Evolutionary conservation across 1,140 invertebrate genomes (phyloP), one percentile per base, ranked within the genome.

Genomic region (Formica exsecta): DNA sequence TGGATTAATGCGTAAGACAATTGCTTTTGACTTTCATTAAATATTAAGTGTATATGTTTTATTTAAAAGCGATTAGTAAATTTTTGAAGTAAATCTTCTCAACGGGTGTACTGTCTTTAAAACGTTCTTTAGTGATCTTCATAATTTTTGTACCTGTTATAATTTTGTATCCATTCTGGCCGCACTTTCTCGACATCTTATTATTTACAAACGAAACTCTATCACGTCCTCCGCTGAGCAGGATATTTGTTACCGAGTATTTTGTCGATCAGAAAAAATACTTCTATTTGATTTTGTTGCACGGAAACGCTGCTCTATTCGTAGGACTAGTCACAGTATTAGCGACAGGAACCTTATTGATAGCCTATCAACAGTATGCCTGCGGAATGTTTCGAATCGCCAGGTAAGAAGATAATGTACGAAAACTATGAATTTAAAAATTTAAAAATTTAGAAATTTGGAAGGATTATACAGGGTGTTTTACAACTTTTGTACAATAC

Each of bases 351-450:
- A 2, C 9, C 2, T 9, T 44, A 9, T 19, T 77, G 7, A 16
- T 61, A 29, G 16, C 22, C n/a, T 66, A n/a, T 25, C 9, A 0
- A 32, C 41, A 65, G 1, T 8, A 51, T 25, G 8, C 2, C 2
- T 79, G 61, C 11, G 75, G 75, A 66, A 79, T 79, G 75, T 79
- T 79, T 25, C 19, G n/a, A 36, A 65, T 79, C 0, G 75, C 44
- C 1, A 79, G 75, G 61, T 79, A 36, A 65, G 29, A 66, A 13
- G 16, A 13, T 38, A n/a, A 38, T 41, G 29, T n/a, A 9, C 1
- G 25, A 0, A 51, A 65, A 13, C 4, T 25, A 51, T 8, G 44
- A 6, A 65, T 36, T n/a, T 5, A 1, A 57, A 36, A 36, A 59
- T 73, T 1, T 44, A 11, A 44, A 44, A 3, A 11, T 44, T 13